Conservation (phyloP, 1,140 invertebrate genomes). For the Trichonephila clavata region DNA sequence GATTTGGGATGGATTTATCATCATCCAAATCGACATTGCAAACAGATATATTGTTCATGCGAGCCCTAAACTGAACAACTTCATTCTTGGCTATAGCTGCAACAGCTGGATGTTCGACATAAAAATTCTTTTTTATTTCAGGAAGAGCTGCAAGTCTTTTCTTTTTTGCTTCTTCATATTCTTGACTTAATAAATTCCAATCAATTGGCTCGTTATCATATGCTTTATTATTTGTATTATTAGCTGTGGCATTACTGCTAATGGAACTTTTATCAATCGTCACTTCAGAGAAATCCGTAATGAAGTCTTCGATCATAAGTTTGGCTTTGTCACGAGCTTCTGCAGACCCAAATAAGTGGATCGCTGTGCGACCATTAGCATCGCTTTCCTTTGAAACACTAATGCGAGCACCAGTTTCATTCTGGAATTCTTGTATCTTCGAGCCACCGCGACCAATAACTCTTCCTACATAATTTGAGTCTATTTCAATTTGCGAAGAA, state of each 20-base stretch:
- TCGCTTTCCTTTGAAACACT: conserved; percentile 80
- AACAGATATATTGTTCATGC: conserved; percentile 88
- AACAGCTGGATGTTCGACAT: conserved; percentile 88
- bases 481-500: conserved; percentile 38
- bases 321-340: conserved; percentile 83
- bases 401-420: conserved; percentile 89
- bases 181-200: conserved; percentile 80
- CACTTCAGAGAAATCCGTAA: neutral
- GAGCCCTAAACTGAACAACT: conserved; percentile 82
- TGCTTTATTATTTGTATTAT: conserved; percentile 75
- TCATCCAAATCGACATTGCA: conserved; percentile 79
- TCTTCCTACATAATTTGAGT: conserved; percentile 80
- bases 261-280: neutral
- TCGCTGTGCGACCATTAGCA: conserved; percentile 49
- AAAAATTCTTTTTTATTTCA: conserved; percentile 90
- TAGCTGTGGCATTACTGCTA: neutral
- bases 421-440: conserved; percentile 96
- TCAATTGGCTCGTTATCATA: conserved; percentile 79
- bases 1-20: conserved; percentile 87
- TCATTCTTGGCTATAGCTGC: conserved; percentile 85
- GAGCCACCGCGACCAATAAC: conserved; percentile 92
- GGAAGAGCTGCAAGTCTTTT: conserved; percentile 85
- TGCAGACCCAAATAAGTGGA: conserved; percentile 82
- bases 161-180: conserved; percentile 82
- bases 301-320: conserved; percentile 83